These are phyloP conservation scores for Branchipolynoe longqiensis DNA, from an alignment of 2,888 invertebrate genomes.

Conservation along the genomic window DNA sequence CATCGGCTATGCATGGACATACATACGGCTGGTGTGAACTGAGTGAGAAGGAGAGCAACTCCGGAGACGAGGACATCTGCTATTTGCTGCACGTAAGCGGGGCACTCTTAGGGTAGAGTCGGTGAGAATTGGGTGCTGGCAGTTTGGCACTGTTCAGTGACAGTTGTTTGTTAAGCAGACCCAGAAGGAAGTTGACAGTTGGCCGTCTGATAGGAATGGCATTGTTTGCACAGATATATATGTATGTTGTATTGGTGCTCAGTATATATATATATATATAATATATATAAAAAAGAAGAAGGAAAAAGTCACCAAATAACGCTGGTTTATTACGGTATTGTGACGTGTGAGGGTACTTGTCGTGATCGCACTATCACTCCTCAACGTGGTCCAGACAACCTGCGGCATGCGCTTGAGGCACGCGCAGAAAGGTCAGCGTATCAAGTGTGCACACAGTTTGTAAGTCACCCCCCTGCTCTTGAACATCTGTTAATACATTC, in stretches of 20 bases:
- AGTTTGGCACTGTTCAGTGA: neutral
- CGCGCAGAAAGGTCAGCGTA: constrained; percentile 7
- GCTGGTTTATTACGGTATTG: constrained; percentile 29
- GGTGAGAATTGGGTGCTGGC: neutral
- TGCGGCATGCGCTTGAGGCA: neutral
- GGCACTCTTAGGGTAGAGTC: neutral
- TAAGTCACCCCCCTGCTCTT: neutral
- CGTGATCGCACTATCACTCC: constrained; percentile 39
- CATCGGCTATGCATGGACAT: neutral
- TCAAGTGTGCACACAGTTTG: constrained; percentile 23
- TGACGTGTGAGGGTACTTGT: constrained; percentile 34
- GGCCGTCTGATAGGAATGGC: constrained; percentile 10
- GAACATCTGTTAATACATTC: constrained; percentile 42
- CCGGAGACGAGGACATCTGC: constrained; percentile 3
- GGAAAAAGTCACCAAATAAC: neutral
- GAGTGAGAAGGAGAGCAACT: neutral
- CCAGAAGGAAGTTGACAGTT: neutral
- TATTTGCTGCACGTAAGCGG: constrained; percentile 1
- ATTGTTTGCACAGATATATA: constrained; percentile 36
- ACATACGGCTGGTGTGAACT: neutral
- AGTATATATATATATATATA: too few species aligned
- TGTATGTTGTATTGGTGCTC: constrained; percentile 50
- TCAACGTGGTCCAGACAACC: constrained; percentile 34
- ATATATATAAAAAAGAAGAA: too few species aligned
- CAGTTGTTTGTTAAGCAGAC: neutral